Base-by-base conservation (phyloP, 2,797 vertebrate genomes). In the Etheostoma nigrum region DNA sequence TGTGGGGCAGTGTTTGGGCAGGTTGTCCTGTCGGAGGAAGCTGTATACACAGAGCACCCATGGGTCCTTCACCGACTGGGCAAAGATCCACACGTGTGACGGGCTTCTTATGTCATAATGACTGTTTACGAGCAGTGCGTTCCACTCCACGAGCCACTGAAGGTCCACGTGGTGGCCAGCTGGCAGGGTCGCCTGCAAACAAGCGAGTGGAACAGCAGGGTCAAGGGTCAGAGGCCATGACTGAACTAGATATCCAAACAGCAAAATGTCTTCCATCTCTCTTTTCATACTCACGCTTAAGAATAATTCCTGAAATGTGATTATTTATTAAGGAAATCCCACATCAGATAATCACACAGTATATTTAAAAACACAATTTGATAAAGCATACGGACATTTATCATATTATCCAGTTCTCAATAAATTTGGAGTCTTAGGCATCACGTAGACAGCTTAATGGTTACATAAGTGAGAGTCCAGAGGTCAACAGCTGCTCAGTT, bases 11-110 rank as follows among this genome's bases (percentile, higher is more conserved):
- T 97, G 97, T 62, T 97, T 98, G 55, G 97, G 97, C 52, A 99
- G 93, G 88, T 98, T 96, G 87, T 99, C 98, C 80, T 98, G 97
- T 23, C 96, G 95, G 16, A 99, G 97, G 78, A 99, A 96, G 88
- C 97, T 98, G 94, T 98, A 98, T 0, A 99, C 93, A 76, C 98
- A 99, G 66, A 99, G 95, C 83, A 98, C 96, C 98, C 98, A 99
- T 0, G 98, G 97, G 90, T 99, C 98, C 90, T 98, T 99, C 83
- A 97, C 97, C 0, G 98, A 98, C 89, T 99, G 98, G 72, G 97
- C 97, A 42, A 98, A 98, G 93, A 99, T 97, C 98, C 98, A 99
- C 63, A 98, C 97, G 0, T 99, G 97, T 12, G 98, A 99, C n/a
- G 98, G 97, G 87, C 98, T 99, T 94, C 96, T 96, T 45, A 99